Percentiles rank a stretch among this genome's conserved stretches.
Conservation (phyloP, 2,797 vertebrate species). For the Lacerta viridis region DNA sequence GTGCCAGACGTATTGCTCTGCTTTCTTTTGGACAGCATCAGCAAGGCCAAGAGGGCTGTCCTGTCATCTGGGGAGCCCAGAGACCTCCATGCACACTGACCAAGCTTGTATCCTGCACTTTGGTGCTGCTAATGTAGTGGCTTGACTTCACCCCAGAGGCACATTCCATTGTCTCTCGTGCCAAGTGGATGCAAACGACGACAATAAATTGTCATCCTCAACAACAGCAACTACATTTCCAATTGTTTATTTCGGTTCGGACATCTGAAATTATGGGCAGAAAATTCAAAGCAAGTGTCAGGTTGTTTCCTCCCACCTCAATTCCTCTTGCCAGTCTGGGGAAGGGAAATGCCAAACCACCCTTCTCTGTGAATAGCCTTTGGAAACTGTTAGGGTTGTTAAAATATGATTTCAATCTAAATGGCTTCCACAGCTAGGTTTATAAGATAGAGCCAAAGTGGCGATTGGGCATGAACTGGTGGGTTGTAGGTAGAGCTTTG, state of each 20-base stretch:
- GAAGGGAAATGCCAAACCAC: not conserved
- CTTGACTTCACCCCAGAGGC: too few species aligned
- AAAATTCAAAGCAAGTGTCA: not conserved
- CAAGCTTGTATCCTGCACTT: too few species aligned
- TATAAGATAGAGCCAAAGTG: too few species aligned
- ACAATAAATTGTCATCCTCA: not conserved
- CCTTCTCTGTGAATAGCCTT: not conserved
- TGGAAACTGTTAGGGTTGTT: not conserved
- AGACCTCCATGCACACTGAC: too few species aligned
- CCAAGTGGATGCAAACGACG: too few species aligned
- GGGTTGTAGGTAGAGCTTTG: not conserved
- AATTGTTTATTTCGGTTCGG: conserved; percentile 4
- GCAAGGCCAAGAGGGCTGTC: too few species aligned
- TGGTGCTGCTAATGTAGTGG: too few species aligned
- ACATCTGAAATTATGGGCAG: not conserved
- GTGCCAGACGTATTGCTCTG: too few species aligned
- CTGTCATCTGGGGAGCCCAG: too few species aligned
- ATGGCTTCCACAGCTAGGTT: not conserved
- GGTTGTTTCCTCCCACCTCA: not conserved
- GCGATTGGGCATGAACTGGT: not conserved
- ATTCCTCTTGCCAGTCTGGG: not conserved
- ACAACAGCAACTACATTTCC: not conserved
- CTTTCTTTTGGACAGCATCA: too few species aligned
- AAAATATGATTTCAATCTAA: not conserved
- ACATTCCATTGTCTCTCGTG: too few species aligned